phyloP scores from a whole-genome alignment of 2,113 vertebrate genomes.

The Smithornis capensis region DNA sequence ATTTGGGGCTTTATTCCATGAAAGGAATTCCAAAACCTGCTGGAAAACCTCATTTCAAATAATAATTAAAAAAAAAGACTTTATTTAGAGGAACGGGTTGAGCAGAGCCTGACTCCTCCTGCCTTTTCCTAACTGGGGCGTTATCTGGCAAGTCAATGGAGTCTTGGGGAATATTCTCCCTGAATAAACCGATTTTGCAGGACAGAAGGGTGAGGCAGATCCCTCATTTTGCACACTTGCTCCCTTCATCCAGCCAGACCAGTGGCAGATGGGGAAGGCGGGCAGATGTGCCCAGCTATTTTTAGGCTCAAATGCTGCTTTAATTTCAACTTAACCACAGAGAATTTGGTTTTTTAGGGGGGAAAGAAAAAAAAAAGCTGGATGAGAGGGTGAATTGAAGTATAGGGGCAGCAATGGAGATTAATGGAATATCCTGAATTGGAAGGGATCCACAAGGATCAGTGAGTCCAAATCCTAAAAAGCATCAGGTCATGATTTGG shows the following conservation, averaged over 20 bases:
- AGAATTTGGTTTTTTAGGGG: background rate
- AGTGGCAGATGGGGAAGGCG: background rate
- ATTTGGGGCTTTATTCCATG: background rate
- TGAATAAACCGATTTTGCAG: background rate
- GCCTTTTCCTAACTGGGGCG: accelerated
- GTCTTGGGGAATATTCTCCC: background rate
- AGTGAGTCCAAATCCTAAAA: background rate
- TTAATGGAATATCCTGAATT: background rate
- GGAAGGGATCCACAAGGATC: background rate
- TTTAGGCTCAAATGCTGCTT: background rate
- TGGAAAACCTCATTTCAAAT: background rate
- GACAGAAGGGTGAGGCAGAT: background rate
- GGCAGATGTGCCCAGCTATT: constrained; percentile 29
- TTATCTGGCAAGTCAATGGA: background rate
- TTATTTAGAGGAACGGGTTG: background rate
- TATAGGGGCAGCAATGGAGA: background rate
- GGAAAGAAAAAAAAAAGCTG: background rate
- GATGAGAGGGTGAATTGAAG: background rate
- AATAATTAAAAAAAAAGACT: background rate
- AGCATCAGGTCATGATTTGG: accelerated
- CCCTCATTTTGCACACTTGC: background rate
- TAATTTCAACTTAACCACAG: background rate
- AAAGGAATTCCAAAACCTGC: background rate
- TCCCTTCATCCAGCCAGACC: background rate
- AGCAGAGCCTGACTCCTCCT: background rate